phyloP scores from a whole-genome alignment of 2,113 vertebrate genomes.

The Fregata magnificens region DNA sequence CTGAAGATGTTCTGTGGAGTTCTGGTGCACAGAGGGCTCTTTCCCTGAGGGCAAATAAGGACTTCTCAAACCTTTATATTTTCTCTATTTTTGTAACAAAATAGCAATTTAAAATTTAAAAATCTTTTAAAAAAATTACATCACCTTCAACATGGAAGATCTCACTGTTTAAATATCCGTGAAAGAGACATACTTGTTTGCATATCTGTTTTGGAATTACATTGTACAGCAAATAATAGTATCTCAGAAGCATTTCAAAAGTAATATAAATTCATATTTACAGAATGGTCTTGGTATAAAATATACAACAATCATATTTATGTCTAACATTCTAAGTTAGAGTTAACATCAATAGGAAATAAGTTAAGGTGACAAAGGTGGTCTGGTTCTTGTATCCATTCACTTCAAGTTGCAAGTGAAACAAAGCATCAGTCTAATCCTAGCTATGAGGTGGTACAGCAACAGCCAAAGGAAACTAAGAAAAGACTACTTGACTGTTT shows the following conservation, averaged over 20 bases:
- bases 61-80: slow-evolving; percentile 80
- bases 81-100: slow-evolving; percentile 85
- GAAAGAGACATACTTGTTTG: slow-evolving; percentile 79
- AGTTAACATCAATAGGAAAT: slow-evolving; percentile 75
- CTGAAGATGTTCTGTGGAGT: slow-evolving; percentile 82
- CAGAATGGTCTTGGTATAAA: slow-evolving; percentile 79
- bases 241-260: slow-evolving; percentile 82
- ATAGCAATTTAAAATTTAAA: slow-evolving; percentile 84
- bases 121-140: slow-evolving; percentile 82
- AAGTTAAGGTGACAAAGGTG: slow-evolving; percentile 78
- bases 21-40: slow-evolving; percentile 83
- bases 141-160: slow-evolving; percentile 84
- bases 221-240: slow-evolving; percentile 78
- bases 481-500: slow-evolving; percentile 70
- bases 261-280: slow-evolving; percentile 78
- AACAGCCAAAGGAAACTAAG: slow-evolving; percentile 73
- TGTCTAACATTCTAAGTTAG: slow-evolving; percentile 75
- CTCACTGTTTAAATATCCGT: slow-evolving; percentile 82
- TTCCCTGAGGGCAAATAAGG: slow-evolving; percentile 87
- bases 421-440: slow-evolving; percentile 67
- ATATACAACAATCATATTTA: slow-evolving; percentile 78
- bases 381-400: slow-evolving; percentile 74
- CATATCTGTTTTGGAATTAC: slow-evolving; percentile 79
- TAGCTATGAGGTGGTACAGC: slow-evolving; percentile 69
- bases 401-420: slow-evolving; percentile 67